phyloP scores from a whole-genome alignment of 2,888 invertebrate genomes.

The Cosmopolites sordidus region DNA sequence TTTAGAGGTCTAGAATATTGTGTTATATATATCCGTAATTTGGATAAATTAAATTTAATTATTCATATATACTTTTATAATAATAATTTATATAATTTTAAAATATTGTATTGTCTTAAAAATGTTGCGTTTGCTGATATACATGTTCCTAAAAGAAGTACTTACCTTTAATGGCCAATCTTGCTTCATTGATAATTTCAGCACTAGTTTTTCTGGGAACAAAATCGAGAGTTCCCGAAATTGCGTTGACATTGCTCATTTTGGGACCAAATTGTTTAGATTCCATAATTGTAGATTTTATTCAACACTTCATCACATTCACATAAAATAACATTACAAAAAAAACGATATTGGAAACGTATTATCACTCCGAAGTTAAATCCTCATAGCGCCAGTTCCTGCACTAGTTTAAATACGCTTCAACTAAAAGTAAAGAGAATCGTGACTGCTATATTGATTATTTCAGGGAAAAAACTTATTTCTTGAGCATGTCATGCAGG shows the following conservation, averaged over 20 bases:
- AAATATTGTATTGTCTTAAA: no score
- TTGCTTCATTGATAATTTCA: constrained; percentile 75
- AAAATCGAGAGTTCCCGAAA: neutral
- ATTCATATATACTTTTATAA: no score
- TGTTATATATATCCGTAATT: no score
- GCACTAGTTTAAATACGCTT: neutral
- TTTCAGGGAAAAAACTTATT: constrained; percentile 17
- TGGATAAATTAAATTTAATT: no score
- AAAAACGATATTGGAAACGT: no score
- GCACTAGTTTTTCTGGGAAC: constrained; percentile 65
- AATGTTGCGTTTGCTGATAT: no score
- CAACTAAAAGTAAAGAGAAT: neutral
- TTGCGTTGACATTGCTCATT: constrained; percentile 2
- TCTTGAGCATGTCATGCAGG: constrained; percentile 21
- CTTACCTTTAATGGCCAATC: constrained; percentile 54
- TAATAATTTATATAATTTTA: no score
- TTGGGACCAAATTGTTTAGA: constrained; percentile 17
- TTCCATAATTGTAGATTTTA: constrained; percentile 19
- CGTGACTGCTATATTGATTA: constrained; percentile 19
- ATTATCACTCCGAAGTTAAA: no score
- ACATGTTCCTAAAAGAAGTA: neutral
- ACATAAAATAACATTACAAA: neutral
- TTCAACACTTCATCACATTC: constrained; percentile 6
- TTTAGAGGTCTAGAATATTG: no score
- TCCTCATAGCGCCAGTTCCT: no score